These are phyloP conservation scores for Cebidichthys violaceus DNA, from an alignment of 2,113 vertebrate species.

Conservation along the genomic window DNA sequence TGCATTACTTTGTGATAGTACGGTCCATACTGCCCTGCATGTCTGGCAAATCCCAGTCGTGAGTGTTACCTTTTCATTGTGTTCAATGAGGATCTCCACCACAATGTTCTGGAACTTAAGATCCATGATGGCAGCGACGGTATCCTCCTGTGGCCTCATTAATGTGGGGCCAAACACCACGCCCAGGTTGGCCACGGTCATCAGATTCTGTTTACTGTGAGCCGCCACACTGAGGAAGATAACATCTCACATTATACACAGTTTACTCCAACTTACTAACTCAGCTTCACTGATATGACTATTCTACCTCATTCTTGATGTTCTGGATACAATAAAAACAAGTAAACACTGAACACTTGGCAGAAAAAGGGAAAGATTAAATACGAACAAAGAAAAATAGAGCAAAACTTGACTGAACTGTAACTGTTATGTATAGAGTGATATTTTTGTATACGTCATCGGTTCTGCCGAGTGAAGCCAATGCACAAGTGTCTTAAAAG, in stretches of 20 bases:
- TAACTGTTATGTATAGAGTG: background rate
- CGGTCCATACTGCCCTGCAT: background rate
- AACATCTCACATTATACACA: conserved; percentile 16
- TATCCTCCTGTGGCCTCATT: conserved; percentile 97
- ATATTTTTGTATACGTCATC: no score
- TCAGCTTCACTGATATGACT: background rate
- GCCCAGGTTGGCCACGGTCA: conserved; percentile 97
- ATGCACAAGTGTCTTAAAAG: no score
- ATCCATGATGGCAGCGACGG: conserved; percentile 98
- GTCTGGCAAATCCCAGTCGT: background rate
- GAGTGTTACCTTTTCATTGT: conserved; percentile 90
- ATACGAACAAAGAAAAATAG: background rate
- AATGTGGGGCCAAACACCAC: conserved; percentile 98
- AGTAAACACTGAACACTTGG: background rate
- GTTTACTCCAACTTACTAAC: background rate
- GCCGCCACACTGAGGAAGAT: conserved; percentile 88
- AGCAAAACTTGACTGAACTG: background rate
- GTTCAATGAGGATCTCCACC: conserved; percentile 97
- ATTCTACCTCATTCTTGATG: no score
- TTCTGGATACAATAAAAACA: no score
- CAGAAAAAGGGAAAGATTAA: background rate
- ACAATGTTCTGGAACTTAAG: conserved; percentile 99
- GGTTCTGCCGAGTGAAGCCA: no score
- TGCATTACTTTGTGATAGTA: conserved; percentile 5
- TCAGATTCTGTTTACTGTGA: conserved; percentile 94